phyloP scores from a whole-genome alignment of 2,888 invertebrate genomes.

The Noctua pronuba region DNA sequence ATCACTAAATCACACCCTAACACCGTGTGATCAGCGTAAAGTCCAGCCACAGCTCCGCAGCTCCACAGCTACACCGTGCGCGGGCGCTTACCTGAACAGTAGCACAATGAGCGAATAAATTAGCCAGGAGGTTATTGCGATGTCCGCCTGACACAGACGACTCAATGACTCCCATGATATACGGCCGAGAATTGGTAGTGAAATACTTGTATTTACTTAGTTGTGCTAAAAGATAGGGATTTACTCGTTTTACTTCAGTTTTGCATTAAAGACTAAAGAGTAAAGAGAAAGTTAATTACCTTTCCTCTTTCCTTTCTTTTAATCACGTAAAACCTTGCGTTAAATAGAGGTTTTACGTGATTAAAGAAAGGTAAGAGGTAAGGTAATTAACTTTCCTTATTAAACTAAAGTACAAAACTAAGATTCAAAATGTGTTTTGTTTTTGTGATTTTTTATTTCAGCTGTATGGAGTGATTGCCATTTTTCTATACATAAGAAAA shows the following conservation, averaged over 20 bases:
- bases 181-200: constrained; percentile 39
- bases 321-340: no score
- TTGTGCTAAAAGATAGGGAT: constrained; percentile 23
- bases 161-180: constrained; percentile 71
- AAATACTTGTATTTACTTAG: constrained; percentile 56
- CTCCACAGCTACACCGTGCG: constrained; percentile 27
- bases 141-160: constrained; percentile 72
- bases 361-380: no score
- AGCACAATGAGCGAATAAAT: constrained; percentile 79
- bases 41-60: constrained; percentile 2
- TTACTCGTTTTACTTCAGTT: background rate
- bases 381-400: background rate
- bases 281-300: no score
- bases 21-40: constrained; percentile 38
- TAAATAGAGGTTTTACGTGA: background rate
- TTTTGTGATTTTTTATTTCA: background rate
- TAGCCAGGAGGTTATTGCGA: constrained; percentile 74
- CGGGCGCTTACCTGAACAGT: constrained; percentile 61
- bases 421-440: background rate
- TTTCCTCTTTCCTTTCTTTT: no score
- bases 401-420: background rate
- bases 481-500: background rate
- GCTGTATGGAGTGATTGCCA: background rate
- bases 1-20: background rate
- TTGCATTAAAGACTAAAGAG: background rate